Percentiles rank a stretch among this genome's conserved stretches.
Conservation (phyloP, 2,113 vertebrate species). For the Sphyrna mokarran region DNA sequence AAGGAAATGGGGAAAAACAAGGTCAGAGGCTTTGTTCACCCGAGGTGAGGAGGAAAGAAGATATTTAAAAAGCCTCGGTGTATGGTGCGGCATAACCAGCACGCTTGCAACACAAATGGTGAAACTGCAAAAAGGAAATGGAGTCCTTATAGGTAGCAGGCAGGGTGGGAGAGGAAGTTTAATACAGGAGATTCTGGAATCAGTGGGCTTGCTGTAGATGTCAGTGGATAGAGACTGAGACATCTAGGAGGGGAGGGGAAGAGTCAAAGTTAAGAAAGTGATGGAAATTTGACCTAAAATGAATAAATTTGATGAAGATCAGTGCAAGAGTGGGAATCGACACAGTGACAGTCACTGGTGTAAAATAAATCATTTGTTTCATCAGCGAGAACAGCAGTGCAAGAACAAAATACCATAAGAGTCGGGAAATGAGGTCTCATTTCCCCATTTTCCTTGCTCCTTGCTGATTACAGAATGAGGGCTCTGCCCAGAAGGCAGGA, state of each 20-base stretch:
- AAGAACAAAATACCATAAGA: too few relatives aligned
- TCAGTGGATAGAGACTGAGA: neutral
- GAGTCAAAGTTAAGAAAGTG: neutral
- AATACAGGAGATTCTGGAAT: neutral
- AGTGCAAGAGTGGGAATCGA: neutral
- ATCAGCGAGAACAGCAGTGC: too few relatives aligned
- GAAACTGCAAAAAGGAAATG: neutral
- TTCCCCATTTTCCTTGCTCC: too few relatives aligned
- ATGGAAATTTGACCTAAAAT: neutral
- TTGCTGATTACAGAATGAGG: too few relatives aligned
- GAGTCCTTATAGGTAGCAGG: neutral
- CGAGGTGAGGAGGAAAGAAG: neutral
- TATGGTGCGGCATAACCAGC: neutral
- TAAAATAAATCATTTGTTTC: neutral
- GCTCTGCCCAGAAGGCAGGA: too few relatives aligned
- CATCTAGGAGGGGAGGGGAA: neutral
- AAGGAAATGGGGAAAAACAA: neutral
- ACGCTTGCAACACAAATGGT: neutral
- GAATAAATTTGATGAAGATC: neutral
- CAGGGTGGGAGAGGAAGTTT: neutral
- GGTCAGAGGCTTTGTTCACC: neutral
- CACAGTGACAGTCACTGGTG: neutral
- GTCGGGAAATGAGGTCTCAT: too few relatives aligned
- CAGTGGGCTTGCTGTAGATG: neutral
- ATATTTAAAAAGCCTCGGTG: neutral